Evolutionary conservation across 1,140 invertebrate genomes (phyloP).

Genomic region (Drosophila pachea): DNA sequence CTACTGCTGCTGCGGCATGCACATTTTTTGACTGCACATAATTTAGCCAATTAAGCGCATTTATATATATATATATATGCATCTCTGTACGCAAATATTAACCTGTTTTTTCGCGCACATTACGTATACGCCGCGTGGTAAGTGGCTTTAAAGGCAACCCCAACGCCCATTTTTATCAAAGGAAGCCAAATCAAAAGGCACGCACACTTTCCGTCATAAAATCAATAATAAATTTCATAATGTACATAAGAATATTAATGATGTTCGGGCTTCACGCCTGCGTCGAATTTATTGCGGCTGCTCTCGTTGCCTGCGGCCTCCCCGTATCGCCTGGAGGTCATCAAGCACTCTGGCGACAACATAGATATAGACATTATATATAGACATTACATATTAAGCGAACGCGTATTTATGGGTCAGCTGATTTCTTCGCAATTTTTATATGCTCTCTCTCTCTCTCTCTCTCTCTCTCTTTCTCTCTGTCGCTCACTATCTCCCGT

Average conservation of each 20-base stretch:
- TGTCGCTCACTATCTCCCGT: background rate
- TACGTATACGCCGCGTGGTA: slow-evolving; percentile 24
- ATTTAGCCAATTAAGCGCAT: slow-evolving; percentile 64
- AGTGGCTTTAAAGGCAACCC: slow-evolving; percentile 19
- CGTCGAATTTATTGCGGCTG: slow-evolving; percentile 52
- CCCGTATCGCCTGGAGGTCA: background rate
- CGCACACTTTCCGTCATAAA: slow-evolving; percentile 40
- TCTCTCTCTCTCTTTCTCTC: background rate
- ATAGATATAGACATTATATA: slow-evolving; percentile 61
- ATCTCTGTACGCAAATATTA: slow-evolving; percentile 42
- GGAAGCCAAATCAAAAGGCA: slow-evolving; percentile 8
- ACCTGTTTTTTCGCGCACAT: slow-evolving; percentile 29
- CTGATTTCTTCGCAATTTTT: slow-evolving; percentile 44
- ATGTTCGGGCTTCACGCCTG: slow-evolving; percentile 36
- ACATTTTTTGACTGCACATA: slow-evolving; percentile 47
- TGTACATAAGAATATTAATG: slow-evolving; percentile 59
- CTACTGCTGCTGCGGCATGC: slow-evolving; percentile 32
- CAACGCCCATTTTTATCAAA: slow-evolving; percentile 31
- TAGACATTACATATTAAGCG: slow-evolving; percentile 50
- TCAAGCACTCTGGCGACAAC: slow-evolving; percentile 19
- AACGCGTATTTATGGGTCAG: slow-evolving; percentile 60
- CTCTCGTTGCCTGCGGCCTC: slow-evolving; percentile 1
- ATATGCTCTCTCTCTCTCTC: background rate
- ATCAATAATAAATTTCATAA: slow-evolving; percentile 68
- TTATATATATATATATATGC: slow-evolving; percentile 31